Conservation (phyloP, 1,140 invertebrate species). For the Diachasma alloeum region DNA sequence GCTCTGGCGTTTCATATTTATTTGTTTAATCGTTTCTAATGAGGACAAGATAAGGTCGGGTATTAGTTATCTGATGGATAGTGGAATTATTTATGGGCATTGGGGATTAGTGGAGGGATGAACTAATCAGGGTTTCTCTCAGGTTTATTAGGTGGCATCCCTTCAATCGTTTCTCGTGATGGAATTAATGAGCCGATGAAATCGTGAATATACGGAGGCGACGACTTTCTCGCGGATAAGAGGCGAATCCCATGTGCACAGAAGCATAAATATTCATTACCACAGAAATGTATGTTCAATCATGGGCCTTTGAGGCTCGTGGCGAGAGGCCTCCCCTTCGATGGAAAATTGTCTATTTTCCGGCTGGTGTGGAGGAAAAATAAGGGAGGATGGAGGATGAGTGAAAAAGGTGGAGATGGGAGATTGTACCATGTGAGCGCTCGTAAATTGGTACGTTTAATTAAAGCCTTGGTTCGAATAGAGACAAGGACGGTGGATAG, state of each 20-base stretch:
- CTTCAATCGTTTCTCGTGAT: not conserved
- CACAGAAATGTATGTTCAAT: constrained; percentile 23
- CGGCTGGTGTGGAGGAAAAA: not conserved
- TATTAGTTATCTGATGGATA: not conserved
- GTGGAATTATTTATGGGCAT: not conserved
- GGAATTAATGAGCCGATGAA: constrained; percentile 25
- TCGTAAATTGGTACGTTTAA: constrained; percentile 36
- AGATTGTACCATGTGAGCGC: not conserved
- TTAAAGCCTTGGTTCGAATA: constrained; percentile 26
- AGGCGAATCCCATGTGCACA: not conserved
- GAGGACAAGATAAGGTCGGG: not conserved
- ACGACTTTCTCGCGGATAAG: constrained; percentile 11
- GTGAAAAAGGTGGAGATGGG: constrained; percentile 10
- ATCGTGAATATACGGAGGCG: constrained; percentile 1
- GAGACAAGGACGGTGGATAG: not conserved
- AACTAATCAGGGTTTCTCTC: not conserved
- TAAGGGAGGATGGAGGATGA: not conserved
- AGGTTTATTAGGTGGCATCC: not conserved
- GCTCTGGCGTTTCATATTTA: not conserved
- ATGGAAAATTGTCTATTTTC: constrained; percentile 23
- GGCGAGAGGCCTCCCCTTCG: not conserved
- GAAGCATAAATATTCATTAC: constrained; percentile 29
- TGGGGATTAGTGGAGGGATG: not conserved
- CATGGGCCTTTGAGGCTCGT: not conserved
- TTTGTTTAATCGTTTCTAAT: not conserved